These are phyloP conservation scores for Hydrozoanthus tunicans DNA, from an alignment of 64 coral and sea anemone species.

Conservation along the genomic window DNA sequence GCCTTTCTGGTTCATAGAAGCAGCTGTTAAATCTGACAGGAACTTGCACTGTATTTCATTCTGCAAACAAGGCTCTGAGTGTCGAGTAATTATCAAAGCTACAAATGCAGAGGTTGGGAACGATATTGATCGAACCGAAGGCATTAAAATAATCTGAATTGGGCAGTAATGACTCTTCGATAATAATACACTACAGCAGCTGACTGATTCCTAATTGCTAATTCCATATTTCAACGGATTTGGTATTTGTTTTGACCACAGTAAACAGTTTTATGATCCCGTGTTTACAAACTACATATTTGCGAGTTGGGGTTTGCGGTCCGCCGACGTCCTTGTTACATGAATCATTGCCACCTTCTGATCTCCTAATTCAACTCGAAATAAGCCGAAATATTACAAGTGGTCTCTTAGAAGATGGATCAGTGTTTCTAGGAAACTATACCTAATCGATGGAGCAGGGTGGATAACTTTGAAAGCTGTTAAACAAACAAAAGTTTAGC, in stretches of 20 bases:
- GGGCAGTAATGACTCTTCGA: background rate
- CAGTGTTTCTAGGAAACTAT: constrained; percentile 6
- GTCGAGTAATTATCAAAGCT: background rate
- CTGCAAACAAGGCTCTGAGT: background rate
- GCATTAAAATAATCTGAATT: background rate
- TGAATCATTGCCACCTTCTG: background rate
- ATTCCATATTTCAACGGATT: constrained; percentile 36
- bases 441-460: constrained; percentile 15
- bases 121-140: background rate
- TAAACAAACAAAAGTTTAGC: background rate
- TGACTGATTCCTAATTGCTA: constrained; percentile 36
- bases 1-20: background rate
- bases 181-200: constrained; percentile 18
- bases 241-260: constrained; percentile 50
- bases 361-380: constrained; percentile 20
- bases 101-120: background rate
- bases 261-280: constrained; percentile 44
- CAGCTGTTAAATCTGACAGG: background rate
- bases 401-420: background rate
- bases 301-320: constrained; percentile 14
- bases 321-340: background rate
- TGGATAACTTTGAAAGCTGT: constrained; percentile 1
- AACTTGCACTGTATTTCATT: background rate
- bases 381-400: background rate
- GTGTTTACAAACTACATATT: constrained; percentile 57